These are phyloP conservation scores for Gonatopus flavifemur DNA, from an alignment of 1,140 invertebrate genomes.

Conservation along the genomic window DNA sequence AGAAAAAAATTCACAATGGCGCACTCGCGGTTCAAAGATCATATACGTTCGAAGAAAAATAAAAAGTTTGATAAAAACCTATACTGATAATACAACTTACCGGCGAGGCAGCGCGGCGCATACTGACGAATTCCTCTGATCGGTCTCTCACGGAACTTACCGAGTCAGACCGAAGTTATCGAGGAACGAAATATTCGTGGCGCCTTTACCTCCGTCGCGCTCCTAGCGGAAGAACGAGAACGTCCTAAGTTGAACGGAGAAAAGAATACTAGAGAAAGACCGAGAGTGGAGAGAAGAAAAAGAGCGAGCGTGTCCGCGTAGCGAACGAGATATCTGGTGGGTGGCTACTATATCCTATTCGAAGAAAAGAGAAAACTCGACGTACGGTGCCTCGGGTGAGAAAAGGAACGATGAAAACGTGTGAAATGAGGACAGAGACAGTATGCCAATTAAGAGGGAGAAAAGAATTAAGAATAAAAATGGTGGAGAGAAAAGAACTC, in stretches of 20 bases:
- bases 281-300: background rate
- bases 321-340: conserved; percentile 22
- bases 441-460: background rate
- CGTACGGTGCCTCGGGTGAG: conserved; percentile 4
- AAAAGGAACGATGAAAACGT: conserved; percentile 2
- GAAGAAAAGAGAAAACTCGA: no score
- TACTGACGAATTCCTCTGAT: conserved; percentile 39
- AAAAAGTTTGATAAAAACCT: no score
- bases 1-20: background rate
- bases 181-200: conserved; percentile 33
- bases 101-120: conserved; percentile 51
- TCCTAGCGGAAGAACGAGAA: background rate
- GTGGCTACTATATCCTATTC: no score
- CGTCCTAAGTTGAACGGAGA: background rate
- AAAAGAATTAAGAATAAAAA: background rate
- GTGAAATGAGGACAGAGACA: conserved; percentile 11
- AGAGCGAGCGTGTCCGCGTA: background rate
- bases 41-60: background rate
- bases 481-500: conserved; percentile 8
- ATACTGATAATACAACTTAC: conserved; percentile 31
- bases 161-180: conserved; percentile 26
- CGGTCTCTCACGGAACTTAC: conserved; percentile 22
- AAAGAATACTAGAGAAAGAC: background rate
- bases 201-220: conserved; percentile 23
- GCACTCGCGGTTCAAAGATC: background rate